phyloP scores from a whole-genome alignment of 2,113 vertebrate species.

The Cygnus atratus region DNA sequence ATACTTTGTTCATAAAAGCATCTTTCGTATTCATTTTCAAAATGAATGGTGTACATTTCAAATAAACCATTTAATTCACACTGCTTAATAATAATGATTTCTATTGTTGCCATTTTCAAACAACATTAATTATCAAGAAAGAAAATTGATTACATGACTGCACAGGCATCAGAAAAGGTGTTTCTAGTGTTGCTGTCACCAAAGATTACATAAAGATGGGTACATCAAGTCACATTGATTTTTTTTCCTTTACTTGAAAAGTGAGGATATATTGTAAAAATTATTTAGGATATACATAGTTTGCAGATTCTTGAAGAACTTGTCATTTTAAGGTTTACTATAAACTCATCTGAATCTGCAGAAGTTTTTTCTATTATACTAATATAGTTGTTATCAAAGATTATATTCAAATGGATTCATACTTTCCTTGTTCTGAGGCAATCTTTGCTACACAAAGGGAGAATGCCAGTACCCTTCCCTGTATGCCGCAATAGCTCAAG shows the following conservation, averaged over 20 bases:
- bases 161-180: background rate
- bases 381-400: background rate
- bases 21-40: conserved; percentile 45
- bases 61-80: conserved; percentile 46
- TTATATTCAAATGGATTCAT: background rate
- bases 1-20: conserved; percentile 41
- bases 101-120: conserved; percentile 35
- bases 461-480: background rate
- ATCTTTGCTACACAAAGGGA: background rate
- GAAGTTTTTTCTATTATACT: background rate
- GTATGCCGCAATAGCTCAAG: background rate
- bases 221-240: background rate
- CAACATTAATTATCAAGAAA: conserved; percentile 58
- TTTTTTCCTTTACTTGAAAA: conserved; percentile 7
- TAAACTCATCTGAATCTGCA: background rate
- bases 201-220: background rate
- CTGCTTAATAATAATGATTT: conserved; percentile 54
- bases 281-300: background rate
- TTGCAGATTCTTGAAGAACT: background rate
- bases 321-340: background rate
- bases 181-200: background rate
- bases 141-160: background rate
- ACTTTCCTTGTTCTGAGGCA: background rate
- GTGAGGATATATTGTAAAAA: background rate
- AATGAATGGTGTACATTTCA: conserved; percentile 34